Percentiles rank a stretch among this genome's conserved stretches.
Evolutionary conservation across 2,797 vertebrate genomes (phyloP).

Genomic region (Columba guinea): DNA sequence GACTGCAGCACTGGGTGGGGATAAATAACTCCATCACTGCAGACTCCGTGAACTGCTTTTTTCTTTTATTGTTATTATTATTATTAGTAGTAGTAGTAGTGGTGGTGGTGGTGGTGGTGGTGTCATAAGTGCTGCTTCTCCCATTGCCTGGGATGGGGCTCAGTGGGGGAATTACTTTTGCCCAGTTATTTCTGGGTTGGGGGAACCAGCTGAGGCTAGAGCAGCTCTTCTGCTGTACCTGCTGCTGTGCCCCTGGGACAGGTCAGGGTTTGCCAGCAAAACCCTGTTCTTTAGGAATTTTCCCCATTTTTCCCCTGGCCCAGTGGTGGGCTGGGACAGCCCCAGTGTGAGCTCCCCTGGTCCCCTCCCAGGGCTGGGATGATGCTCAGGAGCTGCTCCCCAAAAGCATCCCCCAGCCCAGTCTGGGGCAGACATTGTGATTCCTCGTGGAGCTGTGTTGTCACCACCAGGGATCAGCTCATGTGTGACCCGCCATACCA

Average conservation of each 20-base stretch:
- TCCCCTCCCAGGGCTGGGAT: background rate
- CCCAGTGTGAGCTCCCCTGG: rapidly evolving
- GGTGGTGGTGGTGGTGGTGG: background rate
- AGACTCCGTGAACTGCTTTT: slow-evolving; percentile 25
- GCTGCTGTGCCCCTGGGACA: background rate
- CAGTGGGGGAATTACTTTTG: background rate
- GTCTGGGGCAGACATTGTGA: rapidly evolving
- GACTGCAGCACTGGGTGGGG: background rate
- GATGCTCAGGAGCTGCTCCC: background rate
- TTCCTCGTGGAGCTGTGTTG: rapidly evolving
- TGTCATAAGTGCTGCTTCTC: background rate
- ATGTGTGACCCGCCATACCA: too few species aligned
- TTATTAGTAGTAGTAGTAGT: too few species aligned
- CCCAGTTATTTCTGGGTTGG: background rate
- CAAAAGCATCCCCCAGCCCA: background rate
- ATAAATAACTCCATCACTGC: slow-evolving; percentile 37
- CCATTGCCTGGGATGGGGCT: background rate
- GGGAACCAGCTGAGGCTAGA: background rate
- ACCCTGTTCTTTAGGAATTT: background rate
- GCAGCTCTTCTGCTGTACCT: rapidly evolving
- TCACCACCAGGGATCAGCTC: background rate
- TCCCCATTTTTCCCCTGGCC: rapidly evolving
- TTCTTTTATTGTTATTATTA: background rate
- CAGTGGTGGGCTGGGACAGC: rapidly evolving
- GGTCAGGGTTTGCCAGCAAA: background rate